phyloP scores from a whole-genome alignment of 2,888 invertebrate species.

The Drosophila silvestris region DNA sequence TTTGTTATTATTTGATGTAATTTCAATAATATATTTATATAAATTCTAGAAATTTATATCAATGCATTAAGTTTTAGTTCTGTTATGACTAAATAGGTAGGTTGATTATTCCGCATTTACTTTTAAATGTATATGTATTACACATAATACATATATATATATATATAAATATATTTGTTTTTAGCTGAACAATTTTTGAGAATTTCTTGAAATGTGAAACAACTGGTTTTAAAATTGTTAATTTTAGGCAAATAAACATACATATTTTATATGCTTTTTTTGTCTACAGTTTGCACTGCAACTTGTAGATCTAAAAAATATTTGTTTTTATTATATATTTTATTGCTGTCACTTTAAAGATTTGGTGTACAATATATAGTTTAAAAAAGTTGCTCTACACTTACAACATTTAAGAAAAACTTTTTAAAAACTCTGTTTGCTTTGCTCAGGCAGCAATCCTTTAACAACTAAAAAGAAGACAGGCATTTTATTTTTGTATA shows the following conservation, averaged over 20 bases:
- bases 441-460: conserved; percentile 24
- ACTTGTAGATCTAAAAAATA: conserved; percentile 48
- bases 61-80: conserved; percentile 42
- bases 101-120: conserved; percentile 70
- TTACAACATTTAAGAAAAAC: conserved; percentile 42
- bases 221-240: conserved; percentile 32
- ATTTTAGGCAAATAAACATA: conserved; percentile 66
- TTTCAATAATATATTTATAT: conserved; percentile 66
- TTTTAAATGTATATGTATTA: conserved; percentile 38
- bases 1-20: conserved; percentile 56
- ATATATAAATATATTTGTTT: conserved; percentile 35
- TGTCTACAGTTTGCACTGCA: conserved; percentile 48
- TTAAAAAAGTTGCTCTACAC: conserved; percentile 52
- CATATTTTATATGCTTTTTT: conserved; percentile 71
- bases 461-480: conserved; percentile 63
- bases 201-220: conserved; percentile 42
- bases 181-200: conserved; percentile 52
- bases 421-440: conserved; percentile 27
- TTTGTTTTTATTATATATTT: conserved; percentile 36
- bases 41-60: conserved; percentile 76
- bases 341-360: conserved; percentile 55
- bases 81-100: conserved; percentile 78
- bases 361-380: conserved; percentile 60
- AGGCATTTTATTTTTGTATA: conserved; percentile 50
- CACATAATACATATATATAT: conserved; percentile 22